Conservation (phyloP, 2,797 vertebrate genomes). For the Meriones psammophilus region DNA sequence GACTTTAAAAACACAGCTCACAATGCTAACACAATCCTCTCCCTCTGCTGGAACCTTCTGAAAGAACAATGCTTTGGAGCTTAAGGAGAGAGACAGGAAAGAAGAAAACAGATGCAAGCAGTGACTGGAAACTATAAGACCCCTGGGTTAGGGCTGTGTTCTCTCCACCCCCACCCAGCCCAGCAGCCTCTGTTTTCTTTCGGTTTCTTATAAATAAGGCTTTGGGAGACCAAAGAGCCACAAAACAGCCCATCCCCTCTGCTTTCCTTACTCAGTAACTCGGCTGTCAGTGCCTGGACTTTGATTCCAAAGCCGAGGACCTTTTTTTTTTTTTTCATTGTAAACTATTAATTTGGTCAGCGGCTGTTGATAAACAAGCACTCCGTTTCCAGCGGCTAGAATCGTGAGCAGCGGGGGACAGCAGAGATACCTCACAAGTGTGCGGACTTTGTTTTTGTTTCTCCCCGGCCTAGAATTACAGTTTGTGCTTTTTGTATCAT, state of each 20-base stretch:
- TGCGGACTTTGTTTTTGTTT: not conserved
- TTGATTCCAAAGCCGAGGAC: conserved; percentile 73
- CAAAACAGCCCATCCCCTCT: not conserved
- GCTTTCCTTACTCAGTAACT: conserved; percentile 75
- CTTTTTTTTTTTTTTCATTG: conserved; percentile 73
- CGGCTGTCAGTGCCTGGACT: conserved; percentile 69
- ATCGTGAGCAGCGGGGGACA: conserved; percentile 62
- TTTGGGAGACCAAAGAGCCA: conserved; percentile 74
- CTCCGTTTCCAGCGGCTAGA: conserved; percentile 71
- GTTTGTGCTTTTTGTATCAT: conserved; percentile 59
- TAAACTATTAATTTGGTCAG: conserved; percentile 82
- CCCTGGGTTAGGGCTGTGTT: conserved; percentile 2
- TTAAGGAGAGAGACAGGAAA: conserved; percentile 47
- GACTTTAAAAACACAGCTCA: conserved; percentile 73
- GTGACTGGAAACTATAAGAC: conserved; percentile 69
- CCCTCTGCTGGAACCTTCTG: conserved; percentile 49
- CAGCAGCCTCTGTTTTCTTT: conserved; percentile 76
- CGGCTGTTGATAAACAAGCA: conserved; percentile 77
- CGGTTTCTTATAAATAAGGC: conserved; percentile 82
- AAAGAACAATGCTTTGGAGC: conserved; percentile 77
- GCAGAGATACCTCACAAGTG: conserved; percentile 60
- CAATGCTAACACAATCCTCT: conserved; percentile 72
- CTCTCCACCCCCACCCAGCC: conserved; percentile 44
- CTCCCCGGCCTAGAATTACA: conserved; percentile 59
- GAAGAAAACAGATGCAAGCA: conserved; percentile 73